Evolutionary conservation across 2,888 invertebrate genomes (phyloP).

Genomic region (Villa cingulata): DNA sequence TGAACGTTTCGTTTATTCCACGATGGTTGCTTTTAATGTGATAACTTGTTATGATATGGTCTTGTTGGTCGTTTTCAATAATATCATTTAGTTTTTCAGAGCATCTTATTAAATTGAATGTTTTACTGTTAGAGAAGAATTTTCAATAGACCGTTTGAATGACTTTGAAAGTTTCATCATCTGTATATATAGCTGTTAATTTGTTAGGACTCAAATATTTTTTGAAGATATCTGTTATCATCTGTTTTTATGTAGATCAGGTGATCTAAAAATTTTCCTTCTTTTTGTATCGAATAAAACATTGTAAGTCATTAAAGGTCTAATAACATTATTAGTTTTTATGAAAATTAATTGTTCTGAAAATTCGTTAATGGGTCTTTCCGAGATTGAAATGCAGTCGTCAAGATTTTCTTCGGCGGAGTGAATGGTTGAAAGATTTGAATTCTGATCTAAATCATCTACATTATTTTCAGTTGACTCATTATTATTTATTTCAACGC

Average conservation of each 20-base stretch:
- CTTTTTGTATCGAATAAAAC: background rate
- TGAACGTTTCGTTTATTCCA: constrained; percentile 8
- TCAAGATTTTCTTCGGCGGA: constrained; percentile 1
- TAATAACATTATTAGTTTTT: background rate
- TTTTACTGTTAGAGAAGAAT: constrained; percentile 9
- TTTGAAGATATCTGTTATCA: background rate
- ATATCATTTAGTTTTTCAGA: constrained; percentile 1
- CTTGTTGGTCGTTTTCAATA: constrained; percentile 3
- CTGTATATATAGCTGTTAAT: background rate
- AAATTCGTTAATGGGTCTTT: background rate
- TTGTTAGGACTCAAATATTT: background rate
- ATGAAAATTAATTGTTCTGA: background rate
- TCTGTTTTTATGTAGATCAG: background rate
- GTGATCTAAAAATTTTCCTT: background rate
- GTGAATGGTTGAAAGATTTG: background rate
- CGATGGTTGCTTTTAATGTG: constrained; percentile 6
- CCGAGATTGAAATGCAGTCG: background rate
- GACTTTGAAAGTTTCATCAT: constrained; percentile 6
- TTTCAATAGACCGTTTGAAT: constrained; percentile 11
- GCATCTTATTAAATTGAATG: constrained; percentile 6
- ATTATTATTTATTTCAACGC: constrained; percentile 2
- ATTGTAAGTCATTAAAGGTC: background rate
- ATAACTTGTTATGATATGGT: constrained; percentile 4
- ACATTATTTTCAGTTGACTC: background rate
- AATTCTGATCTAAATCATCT: background rate